Evolutionary conservation across 1,140 invertebrate species (phyloP).

Genomic region (Caenorhabditis brenneri): DNA sequence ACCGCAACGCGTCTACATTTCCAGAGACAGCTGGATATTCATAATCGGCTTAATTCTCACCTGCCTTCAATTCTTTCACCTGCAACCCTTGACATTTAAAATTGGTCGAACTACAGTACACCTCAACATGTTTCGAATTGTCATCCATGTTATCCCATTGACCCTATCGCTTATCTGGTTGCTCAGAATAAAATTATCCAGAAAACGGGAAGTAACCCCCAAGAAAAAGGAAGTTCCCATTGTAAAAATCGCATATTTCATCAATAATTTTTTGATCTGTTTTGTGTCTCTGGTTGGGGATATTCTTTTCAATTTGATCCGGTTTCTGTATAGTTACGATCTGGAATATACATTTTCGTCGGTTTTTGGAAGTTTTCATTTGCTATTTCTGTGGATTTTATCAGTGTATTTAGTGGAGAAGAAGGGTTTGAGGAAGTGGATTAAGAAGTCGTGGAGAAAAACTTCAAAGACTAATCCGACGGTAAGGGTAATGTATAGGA

Average conservation of each 20-base stretch:
- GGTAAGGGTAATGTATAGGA: not conserved
- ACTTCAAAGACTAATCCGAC: not conserved
- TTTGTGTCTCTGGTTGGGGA: not conserved
- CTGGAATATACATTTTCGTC: not conserved
- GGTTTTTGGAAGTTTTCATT: not conserved
- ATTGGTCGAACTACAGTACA: not conserved
- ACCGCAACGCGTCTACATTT: not conserved
- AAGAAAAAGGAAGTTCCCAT: not conserved
- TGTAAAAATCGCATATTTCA: not conserved
- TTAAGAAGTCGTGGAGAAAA: not conserved
- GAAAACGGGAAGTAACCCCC: not conserved
- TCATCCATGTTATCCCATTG: not conserved
- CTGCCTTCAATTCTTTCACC: not conserved
- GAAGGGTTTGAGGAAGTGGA: not conserved
- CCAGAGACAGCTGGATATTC: not conserved
- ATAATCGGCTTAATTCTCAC: not conserved
- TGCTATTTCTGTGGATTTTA: not conserved
- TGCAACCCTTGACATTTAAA: not conserved
- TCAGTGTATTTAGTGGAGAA: not conserved
- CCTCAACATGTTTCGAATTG: not conserved
- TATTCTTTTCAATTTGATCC: not conserved
- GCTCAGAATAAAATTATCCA: not conserved
- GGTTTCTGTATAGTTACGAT: not conserved
- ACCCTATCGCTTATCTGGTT: not conserved
- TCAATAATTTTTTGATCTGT: not conserved